Evolutionary conservation across 1,140 invertebrate species (phyloP).

Genomic region (Psix sp.): DNA sequence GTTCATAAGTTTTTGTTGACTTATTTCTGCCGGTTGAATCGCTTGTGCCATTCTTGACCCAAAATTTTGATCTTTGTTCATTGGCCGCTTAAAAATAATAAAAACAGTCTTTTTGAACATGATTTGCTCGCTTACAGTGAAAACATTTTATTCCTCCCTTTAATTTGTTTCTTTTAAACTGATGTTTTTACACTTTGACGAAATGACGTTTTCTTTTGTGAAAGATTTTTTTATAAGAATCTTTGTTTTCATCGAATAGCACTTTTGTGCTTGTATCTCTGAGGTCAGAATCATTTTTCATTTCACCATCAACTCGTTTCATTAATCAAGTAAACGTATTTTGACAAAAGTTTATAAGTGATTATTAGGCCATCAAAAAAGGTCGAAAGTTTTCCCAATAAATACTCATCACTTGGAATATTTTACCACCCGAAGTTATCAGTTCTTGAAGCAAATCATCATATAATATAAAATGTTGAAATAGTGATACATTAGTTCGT

Average conservation of each 20-base stretch:
- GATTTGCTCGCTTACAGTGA: neutral
- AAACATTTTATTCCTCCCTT: neutral
- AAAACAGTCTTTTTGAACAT: neutral
- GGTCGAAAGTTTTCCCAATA: neutral
- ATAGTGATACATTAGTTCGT: neutral
- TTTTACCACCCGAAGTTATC: conserved; percentile 1
- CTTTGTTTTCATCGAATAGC: conserved; percentile 4
- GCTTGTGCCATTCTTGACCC: neutral
- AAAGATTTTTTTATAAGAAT: neutral
- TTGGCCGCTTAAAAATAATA: neutral
- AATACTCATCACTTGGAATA: conserved; percentile 1
- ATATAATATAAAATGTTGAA: conserved; percentile 1
- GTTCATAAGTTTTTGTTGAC: neutral
- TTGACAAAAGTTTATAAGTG: neutral
- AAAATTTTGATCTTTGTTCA: neutral
- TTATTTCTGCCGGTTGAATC: neutral
- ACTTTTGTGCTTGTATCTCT: conserved; percentile 8
- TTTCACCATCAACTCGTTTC: too few species aligned
- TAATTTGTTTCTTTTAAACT: neutral
- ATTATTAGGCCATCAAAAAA: neutral
- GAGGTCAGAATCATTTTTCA: neutral
- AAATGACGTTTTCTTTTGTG: neutral
- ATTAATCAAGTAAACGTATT: conserved; percentile 6
- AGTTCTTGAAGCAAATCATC: conserved; percentile 4
- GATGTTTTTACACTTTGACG: neutral